A percentile compares a stretch with the other conserved stretches of the same genome.
phyloP scores from a whole-genome alignment of 2,113 vertebrate species.

The Cyanocitta stelleri region DNA sequence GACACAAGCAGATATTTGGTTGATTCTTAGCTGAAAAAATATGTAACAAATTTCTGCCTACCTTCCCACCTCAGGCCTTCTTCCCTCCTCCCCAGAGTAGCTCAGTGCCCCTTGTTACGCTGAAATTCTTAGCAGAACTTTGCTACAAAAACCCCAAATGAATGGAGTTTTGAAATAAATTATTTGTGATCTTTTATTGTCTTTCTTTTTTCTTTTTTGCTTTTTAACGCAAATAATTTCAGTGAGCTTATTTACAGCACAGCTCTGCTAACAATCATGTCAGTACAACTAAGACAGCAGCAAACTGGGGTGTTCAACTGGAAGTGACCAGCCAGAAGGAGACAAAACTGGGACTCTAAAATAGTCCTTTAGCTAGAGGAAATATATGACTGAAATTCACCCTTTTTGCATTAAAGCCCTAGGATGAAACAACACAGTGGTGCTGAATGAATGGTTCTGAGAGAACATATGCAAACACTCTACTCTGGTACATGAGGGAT shows the following conservation, averaged over 20 bases:
- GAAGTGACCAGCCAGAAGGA: not conserved
- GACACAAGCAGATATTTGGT: not conserved
- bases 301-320: not conserved
- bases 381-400: not conserved
- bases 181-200: accelerated
- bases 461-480: not conserved
- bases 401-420: not conserved
- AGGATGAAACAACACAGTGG: not conserved
- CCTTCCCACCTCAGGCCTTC: not conserved
- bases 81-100: not conserved
- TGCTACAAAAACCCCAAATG: not conserved
- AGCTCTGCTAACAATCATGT: not conserved
- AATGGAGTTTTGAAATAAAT: not conserved
- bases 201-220: accelerated
- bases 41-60: not conserved
- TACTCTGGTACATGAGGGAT: not conserved
- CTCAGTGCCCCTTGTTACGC: not conserved
- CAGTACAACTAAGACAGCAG: not conserved
- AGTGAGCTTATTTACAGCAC: not conserved
- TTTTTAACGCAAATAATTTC: not conserved
- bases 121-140: not conserved
- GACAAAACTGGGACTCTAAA: not conserved
- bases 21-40: not conserved
- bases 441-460: not conserved
- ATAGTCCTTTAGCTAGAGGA: not conserved